phyloP scores from a whole-genome alignment of 2,113 vertebrate genomes.

The Petrocephalus zakoni region DNA sequence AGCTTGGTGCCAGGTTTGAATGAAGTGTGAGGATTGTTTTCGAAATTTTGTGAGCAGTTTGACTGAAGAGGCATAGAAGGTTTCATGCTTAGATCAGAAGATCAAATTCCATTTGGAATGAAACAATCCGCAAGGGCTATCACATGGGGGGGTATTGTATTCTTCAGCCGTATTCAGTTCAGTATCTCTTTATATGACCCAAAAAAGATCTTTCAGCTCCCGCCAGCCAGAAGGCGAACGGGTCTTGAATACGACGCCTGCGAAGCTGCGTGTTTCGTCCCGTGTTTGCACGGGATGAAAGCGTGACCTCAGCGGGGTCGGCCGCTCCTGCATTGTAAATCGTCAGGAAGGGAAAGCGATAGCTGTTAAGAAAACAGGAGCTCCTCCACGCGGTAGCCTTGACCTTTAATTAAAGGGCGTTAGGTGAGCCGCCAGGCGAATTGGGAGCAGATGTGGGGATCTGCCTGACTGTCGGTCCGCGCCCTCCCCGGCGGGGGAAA shows the following conservation, averaged over 20 bases:
- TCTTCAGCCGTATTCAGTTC: background rate
- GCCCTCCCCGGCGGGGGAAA: background rate
- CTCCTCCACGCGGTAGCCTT: slow-evolving; percentile 15
- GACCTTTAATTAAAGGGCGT: slow-evolving; percentile 36
- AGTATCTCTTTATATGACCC: background rate
- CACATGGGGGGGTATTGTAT: background rate
- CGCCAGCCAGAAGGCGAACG: background rate
- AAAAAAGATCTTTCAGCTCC: background rate
- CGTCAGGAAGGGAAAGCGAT: background rate
- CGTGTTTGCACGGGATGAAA: background rate
- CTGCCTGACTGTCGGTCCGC: slow-evolving; percentile 17
- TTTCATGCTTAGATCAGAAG: background rate
- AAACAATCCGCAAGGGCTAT: background rate
- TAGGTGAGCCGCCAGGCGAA: slow-evolving; percentile 15
- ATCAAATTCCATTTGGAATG: background rate
- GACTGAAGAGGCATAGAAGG: background rate
- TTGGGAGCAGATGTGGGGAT: slow-evolving; percentile 29
- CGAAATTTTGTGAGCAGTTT: background rate
- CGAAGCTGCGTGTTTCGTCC: background rate
- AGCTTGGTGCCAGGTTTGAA: background rate
- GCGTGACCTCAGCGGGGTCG: background rate
- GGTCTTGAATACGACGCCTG: background rate
- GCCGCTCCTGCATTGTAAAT: background rate
- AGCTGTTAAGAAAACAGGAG: background rate
- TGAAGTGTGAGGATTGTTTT: background rate